Evolutionary conservation across 2,113 vertebrate species (phyloP), one percentile per base, ranked within the genome.

Genomic region (Sinocyclocheilus anophthalmus): DNA sequence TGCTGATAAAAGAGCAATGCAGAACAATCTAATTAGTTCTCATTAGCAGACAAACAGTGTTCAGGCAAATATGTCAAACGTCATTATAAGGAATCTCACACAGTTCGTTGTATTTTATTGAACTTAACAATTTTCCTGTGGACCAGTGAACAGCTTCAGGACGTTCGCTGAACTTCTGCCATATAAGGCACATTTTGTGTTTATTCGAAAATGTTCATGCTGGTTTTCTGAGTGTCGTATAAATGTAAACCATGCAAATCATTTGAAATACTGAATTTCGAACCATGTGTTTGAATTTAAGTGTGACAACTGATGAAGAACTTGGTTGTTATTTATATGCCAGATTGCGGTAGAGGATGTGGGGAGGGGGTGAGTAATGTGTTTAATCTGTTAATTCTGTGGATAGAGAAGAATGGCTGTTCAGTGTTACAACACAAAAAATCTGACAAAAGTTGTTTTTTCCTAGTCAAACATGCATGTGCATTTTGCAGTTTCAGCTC

Each of bases 31-130:
- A 63, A 81, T 81, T 81, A 20, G n/a, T 45, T 65, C 37, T 65
- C 78, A 80, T 63, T 26, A 81, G 10, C 78, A 65, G 59, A 42
- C 39, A 81, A 81, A 48, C 78, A 45, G 14, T 81, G 78, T 81
- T 81, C 61, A 12, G 14, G 39, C 57, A 63, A 81, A 81, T 14
- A 81, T 65, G 39, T 81, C 37, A 81, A 81, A 81, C 9, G 12
- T 26, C 37, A 48, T 65, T 65, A 48, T 18, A 42, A 26, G 14
- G 37, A 65, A 63, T 81, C 37, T 20, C 26, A 48, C 13, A 45
- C 37, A 26, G 37, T 81, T 81, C 10, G 14, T 20, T n/a, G 9
- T 37, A 12, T 76, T 50, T 76, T n/a, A n/a, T 11, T 79, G 76
- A 9, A 22, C 57, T 45, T 20, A n/a, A 22, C 53, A 13, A n/a